Percentiles rank a stretch among this genome's conserved stretches.
These are phyloP conservation scores for Druon quercuslanigerum DNA, from an alignment of 1,140 invertebrate species.

Conservation along the genomic window DNA sequence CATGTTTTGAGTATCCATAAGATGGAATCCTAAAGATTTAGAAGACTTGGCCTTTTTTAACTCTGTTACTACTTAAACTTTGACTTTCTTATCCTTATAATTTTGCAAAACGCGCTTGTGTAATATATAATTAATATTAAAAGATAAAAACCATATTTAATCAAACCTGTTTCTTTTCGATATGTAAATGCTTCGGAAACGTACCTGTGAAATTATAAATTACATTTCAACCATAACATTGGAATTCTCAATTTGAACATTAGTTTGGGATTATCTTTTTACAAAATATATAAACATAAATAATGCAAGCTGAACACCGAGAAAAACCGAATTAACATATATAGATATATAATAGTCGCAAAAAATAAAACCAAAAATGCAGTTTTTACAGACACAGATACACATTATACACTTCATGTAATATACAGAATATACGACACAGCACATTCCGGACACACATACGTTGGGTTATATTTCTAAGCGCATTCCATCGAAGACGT, in stretches of 20 bases:
- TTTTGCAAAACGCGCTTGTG: no score
- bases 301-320: neutral
- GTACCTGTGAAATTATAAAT: neutral
- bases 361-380: constrained; percentile 22
- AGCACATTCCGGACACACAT: constrained; percentile 16
- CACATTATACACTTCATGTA: constrained; percentile 1
- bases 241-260: neutral
- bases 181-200: neutral
- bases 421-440: constrained; percentile 3
- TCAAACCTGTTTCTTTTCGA: neutral
- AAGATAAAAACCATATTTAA: neutral
- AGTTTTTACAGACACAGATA: neutral
- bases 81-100: no score
- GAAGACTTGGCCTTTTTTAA: no score
- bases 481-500: constrained; percentile 18
- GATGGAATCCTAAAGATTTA: no score
- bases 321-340: neutral
- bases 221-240: neutral
- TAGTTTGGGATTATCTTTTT: neutral
- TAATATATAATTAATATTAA: no score
- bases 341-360: neutral
- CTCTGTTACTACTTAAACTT: no score
- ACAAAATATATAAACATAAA: constrained; percentile 5
- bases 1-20: no score
- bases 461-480: constrained; percentile 13